These are phyloP conservation scores for Agrochola litura DNA, from an alignment of 2,888 invertebrate species.

Conservation along the genomic window DNA sequence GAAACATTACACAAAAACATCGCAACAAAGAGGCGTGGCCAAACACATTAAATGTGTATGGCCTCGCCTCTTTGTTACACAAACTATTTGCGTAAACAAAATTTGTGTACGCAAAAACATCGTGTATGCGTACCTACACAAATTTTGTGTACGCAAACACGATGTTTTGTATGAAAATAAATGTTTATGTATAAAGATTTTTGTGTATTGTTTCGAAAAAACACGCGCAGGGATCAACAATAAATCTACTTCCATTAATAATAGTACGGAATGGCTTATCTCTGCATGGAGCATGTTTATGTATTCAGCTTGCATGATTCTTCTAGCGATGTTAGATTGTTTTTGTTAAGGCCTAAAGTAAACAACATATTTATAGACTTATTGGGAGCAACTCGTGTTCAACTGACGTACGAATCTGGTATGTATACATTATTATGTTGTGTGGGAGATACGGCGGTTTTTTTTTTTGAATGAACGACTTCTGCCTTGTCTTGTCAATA, in stretches of 20 bases:
- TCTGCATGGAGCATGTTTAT: slow-evolving; percentile 64
- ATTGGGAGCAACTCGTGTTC: slow-evolving; percentile 21
- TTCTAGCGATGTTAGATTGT: slow-evolving; percentile 39
- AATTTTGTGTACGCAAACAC: no score
- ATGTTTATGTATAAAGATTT: no score
- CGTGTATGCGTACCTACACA: no score
- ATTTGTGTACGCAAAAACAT: no score
- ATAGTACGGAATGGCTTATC: slow-evolving; percentile 53
- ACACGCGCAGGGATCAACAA: slow-evolving; percentile 21
- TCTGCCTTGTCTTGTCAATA: slow-evolving; percentile 15
- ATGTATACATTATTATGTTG: slow-evolving; percentile 15
- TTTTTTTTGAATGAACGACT: slow-evolving; percentile 7
- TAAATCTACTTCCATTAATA: slow-evolving; percentile 43
- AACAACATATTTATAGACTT: slow-evolving; percentile 41
- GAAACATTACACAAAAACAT: no score
- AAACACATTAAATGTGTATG: no score
- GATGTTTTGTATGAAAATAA: no score
- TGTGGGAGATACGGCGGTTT: background rate
- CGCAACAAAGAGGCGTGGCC: no score
- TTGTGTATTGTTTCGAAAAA: no score
- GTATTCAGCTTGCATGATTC: slow-evolving; percentile 56
- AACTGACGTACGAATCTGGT: slow-evolving; percentile 7
- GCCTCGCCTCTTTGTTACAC: no score
- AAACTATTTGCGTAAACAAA: no score
- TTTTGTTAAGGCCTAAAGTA: slow-evolving; percentile 27